Evolutionary conservation across 2,888 invertebrate species (phyloP).

Genomic region (Nomada goodeniana): DNA sequence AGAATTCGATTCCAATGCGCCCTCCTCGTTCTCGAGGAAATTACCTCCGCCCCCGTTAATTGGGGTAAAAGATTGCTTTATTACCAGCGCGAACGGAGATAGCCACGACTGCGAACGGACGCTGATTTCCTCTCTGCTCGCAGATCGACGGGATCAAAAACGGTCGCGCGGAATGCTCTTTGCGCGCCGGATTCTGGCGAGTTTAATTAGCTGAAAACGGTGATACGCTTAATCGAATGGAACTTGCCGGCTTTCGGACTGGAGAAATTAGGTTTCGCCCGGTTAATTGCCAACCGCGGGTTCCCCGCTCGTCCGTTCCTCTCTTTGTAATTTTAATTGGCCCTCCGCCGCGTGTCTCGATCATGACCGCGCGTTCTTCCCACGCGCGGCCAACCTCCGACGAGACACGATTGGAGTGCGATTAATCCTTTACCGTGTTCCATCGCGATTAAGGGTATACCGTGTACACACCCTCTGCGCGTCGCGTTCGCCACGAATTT

Average conservation of each 20-base stretch:
- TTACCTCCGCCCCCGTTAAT: background rate
- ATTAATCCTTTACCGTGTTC: constrained; percentile 44
- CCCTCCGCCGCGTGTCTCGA: constrained; percentile 60
- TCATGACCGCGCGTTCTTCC: constrained; percentile 54
- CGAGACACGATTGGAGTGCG: constrained; percentile 61
- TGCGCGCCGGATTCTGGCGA: constrained; percentile 38
- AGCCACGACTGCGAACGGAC: background rate
- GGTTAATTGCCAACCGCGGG: constrained; percentile 52
- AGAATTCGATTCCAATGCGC: background rate
- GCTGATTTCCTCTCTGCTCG: constrained; percentile 22
- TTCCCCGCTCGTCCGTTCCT: constrained; percentile 58
- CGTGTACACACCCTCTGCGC: background rate
- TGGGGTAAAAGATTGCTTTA: background rate
- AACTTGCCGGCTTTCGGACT: constrained; percentile 31
- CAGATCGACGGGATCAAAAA: constrained; percentile 42
- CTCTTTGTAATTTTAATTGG: constrained; percentile 73
- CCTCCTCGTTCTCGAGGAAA: background rate
- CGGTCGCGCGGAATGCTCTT: constrained; percentile 18
- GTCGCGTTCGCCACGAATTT: background rate
- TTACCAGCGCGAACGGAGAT: background rate
- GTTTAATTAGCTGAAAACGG: constrained; percentile 63
- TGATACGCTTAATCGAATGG: constrained; percentile 68
- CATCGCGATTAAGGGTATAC: constrained; percentile 22
- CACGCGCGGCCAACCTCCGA: constrained; percentile 36
- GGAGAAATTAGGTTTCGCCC: constrained; percentile 52